phyloP scores from a whole-genome alignment of 2,888 invertebrate genomes.

The Nomada flava region DNA sequence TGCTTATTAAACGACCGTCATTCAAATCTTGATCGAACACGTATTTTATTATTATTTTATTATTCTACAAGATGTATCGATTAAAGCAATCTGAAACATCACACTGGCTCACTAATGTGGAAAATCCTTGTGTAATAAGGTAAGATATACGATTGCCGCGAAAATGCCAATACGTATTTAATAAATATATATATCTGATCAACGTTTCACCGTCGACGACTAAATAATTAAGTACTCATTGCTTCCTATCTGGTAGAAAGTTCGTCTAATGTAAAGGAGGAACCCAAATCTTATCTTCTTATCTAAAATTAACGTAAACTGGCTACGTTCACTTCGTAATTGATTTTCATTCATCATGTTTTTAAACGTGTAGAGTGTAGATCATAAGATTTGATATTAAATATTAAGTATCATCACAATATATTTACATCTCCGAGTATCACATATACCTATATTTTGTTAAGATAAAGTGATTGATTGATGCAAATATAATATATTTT shows the following conservation, averaged over 20 bases:
- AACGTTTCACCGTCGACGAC: background rate
- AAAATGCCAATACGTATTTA: background rate
- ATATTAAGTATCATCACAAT: background rate
- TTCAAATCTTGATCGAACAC: constrained; percentile 3
- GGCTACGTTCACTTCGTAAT: constrained; percentile 9
- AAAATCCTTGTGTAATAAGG: constrained; percentile 9
- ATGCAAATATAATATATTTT: background rate
- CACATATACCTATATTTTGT: too few species aligned
- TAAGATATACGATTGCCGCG: constrained; percentile 3
- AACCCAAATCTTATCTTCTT: constrained; percentile 20
- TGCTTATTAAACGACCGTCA: constrained; percentile 32
- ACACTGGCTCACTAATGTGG: constrained; percentile 12
- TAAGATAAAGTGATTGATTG: too few species aligned
- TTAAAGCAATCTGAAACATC: background rate
- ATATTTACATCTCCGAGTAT: too few species aligned
- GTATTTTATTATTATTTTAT: constrained; percentile 31
- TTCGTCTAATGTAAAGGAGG: constrained; percentile 3
- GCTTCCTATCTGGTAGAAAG: constrained; percentile 13
- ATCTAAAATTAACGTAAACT: constrained; percentile 9
- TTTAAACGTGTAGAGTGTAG: background rate
- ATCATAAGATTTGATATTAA: constrained; percentile 6
- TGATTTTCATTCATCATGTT: constrained; percentile 8
- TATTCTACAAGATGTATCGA: background rate
- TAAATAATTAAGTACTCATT: constrained; percentile 20
- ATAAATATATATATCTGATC: constrained; percentile 10